Percentiles rank a stretch among this genome's conserved stretches.
Evolutionary conservation across 2,797 vertebrate species (phyloP).

Genomic region (Cossypha niveicapilla): DNA sequence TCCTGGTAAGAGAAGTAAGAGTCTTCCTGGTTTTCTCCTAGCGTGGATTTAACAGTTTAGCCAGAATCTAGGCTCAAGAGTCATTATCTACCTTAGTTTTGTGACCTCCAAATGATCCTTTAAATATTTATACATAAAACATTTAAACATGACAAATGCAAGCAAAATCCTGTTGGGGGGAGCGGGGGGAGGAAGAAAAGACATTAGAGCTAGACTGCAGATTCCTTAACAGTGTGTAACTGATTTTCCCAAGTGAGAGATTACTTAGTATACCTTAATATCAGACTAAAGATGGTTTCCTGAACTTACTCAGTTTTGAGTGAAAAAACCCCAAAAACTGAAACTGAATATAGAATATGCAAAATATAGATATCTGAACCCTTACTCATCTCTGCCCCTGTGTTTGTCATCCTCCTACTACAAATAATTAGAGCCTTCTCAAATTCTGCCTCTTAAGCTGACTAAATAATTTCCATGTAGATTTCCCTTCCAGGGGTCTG

Average conservation of each 20-base stretch:
- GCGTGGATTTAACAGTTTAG: background rate
- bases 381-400: background rate
- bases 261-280: background rate
- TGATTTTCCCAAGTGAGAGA: background rate
- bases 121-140: background rate
- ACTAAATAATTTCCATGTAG: constrained; percentile 7
- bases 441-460: constrained; percentile 12
- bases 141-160: background rate
- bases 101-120: background rate
- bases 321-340: background rate
- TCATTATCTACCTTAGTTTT: background rate
- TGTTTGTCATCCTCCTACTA: background rate
- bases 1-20: background rate
- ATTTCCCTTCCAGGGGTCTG: background rate
- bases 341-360: background rate
- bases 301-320: background rate
- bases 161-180: background rate
- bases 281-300: background rate
- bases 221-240: background rate
- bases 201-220: background rate
- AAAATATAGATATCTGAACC: background rate
- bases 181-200: no score
- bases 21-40: background rate
- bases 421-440: background rate
- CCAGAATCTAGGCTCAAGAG: background rate